phyloP scores from a whole-genome alignment of 2,113 vertebrate genomes.

The Eurystomus gularis region DNA sequence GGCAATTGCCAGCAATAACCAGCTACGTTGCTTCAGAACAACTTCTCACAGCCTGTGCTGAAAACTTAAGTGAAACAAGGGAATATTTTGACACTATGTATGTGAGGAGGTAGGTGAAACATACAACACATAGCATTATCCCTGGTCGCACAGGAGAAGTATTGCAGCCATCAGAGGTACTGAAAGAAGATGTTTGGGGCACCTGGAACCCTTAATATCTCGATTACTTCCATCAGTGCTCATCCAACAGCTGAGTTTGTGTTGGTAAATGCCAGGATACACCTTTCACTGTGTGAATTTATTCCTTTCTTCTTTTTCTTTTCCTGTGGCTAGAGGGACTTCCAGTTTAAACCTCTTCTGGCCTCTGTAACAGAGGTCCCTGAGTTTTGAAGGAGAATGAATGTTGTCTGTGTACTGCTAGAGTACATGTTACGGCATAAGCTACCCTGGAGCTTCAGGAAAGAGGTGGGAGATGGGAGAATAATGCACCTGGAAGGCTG shows the following conservation, averaged over 20 bases:
- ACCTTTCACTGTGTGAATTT: not conserved
- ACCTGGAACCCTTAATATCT: not conserved
- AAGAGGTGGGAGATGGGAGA: not conserved
- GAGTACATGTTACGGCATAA: not conserved
- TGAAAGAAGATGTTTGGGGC: not conserved
- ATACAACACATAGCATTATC: not conserved
- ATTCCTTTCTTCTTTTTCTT: not conserved
- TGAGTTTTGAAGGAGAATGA: not conserved
- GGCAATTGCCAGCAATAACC: not conserved
- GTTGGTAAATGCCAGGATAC: not conserved
- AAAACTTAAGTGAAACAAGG: not conserved
- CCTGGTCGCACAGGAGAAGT: not conserved
- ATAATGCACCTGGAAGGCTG: not conserved
- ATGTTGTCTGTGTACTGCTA: not conserved
- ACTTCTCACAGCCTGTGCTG: not conserved
- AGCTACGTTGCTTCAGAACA: not conserved
- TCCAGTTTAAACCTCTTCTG: not conserved
- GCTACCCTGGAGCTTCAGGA: not conserved
- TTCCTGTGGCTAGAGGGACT: not conserved
- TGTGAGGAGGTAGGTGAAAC: not conserved
- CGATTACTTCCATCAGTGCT: not conserved
- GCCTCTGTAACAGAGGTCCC: not conserved
- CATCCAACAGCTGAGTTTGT: not conserved
- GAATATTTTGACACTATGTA: not conserved
- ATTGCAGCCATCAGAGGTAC: not conserved